Conservation (phyloP, 1,140 invertebrate species). For the Drosophila malerkotliana region DNA sequence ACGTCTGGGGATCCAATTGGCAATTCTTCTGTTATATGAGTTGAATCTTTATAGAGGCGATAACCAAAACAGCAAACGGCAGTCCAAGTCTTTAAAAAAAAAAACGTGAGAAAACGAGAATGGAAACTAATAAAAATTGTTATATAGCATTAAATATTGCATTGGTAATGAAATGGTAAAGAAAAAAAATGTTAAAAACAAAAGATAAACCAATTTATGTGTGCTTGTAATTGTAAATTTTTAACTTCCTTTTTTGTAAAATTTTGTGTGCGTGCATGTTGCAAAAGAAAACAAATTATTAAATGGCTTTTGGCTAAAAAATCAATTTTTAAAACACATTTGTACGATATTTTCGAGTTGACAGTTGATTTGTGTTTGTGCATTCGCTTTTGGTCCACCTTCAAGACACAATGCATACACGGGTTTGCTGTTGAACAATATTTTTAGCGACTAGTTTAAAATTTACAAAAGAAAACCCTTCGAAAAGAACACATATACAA, state of each 20-base stretch:
- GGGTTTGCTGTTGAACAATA: constrained; percentile 64
- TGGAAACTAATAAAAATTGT: constrained; percentile 52
- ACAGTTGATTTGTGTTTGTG: constrained; percentile 48
- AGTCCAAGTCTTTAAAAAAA: constrained; percentile 10
- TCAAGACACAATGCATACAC: constrained; percentile 57
- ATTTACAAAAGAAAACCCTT: constrained; percentile 57
- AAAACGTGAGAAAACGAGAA: constrained; percentile 25
- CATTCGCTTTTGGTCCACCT: constrained; percentile 62
- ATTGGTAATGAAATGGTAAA: constrained; percentile 35
- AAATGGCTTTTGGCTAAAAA: constrained; percentile 46
- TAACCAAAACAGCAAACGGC: constrained; percentile 22
- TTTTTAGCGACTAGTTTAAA: constrained; percentile 71
- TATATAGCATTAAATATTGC: constrained; percentile 63
- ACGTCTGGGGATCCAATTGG: not conserved
- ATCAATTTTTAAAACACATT: constrained; percentile 55
- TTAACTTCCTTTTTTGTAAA: constrained; percentile 49
- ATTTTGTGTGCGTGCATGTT: constrained; percentile 47
- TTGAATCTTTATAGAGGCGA: constrained; percentile 27
- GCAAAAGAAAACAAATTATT: constrained; percentile 15
- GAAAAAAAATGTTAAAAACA: constrained; percentile 29
- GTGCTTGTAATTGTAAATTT: constrained; percentile 73
- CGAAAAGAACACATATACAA: constrained; percentile 33
- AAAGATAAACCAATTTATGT: constrained; percentile 44
- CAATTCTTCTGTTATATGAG: constrained; percentile 14
- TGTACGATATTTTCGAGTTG: constrained; percentile 51